These are phyloP conservation scores for Xenops minutus DNA, from an alignment of 2,797 vertebrate genomes.

Conservation along the genomic window DNA sequence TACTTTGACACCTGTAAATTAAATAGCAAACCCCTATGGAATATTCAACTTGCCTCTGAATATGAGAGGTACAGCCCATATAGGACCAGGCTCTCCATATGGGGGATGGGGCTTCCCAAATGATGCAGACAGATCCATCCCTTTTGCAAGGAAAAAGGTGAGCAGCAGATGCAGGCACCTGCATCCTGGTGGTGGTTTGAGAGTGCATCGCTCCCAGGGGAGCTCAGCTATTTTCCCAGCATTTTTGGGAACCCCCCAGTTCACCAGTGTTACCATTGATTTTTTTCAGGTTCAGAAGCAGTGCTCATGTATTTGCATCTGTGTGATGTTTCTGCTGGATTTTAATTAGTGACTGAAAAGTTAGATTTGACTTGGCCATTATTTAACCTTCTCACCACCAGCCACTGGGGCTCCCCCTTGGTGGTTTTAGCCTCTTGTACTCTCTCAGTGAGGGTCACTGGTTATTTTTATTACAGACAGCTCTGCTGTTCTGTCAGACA, in stretches of 20 bases:
- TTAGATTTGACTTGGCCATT: background rate
- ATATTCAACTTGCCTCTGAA: background rate
- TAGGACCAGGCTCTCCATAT: fast-evolving
- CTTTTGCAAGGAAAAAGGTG: background rate
- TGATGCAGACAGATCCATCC: fast-evolving
- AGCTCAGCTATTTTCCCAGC: background rate
- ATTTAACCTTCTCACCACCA: background rate
- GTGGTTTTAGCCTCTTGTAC: background rate
- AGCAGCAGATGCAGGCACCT: background rate
- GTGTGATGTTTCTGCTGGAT: background rate
- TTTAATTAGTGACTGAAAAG: background rate
- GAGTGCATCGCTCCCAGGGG: background rate
- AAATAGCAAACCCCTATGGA: background rate
- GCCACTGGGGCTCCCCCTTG: background rate
- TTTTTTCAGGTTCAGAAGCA: background rate
- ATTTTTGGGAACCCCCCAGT: background rate
- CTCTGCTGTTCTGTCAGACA: background rate
- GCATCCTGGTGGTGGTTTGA: background rate
- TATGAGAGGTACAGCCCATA: fast-evolving
- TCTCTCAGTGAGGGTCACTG: background rate
- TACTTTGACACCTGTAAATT: background rate
- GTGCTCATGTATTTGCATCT: background rate
- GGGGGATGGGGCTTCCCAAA: fast-evolving
- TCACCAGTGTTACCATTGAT: fast-evolving
- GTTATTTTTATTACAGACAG: background rate